These are phyloP conservation scores for Mustelus asterias DNA, from an alignment of 2,113 vertebrate species.

Conservation along the genomic window DNA sequence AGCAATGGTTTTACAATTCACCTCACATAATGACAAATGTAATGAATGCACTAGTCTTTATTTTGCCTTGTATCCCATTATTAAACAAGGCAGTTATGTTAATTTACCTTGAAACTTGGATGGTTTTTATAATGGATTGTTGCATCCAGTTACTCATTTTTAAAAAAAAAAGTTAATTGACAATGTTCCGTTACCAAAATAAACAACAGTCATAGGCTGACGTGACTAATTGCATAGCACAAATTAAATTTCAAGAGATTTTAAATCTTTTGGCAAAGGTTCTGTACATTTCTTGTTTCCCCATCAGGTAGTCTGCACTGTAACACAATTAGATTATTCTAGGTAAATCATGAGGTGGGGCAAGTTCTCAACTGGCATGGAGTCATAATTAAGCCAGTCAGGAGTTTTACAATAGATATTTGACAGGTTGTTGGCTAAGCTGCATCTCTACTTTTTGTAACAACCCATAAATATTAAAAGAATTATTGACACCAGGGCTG, in stretches of 20 bases:
- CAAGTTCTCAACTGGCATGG: not conserved
- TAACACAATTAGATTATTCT: not conserved
- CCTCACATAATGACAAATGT: not conserved
- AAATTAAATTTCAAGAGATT: conserved; percentile 29
- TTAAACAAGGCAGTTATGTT: not conserved
- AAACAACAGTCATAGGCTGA: not conserved
- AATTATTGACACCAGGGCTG: not conserved
- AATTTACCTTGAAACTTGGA: not conserved
- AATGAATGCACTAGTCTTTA: not conserved
- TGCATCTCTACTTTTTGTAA: not conserved
- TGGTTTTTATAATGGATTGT: not conserved
- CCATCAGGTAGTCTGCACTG: not conserved
- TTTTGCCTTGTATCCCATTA: not conserved
- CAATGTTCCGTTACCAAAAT: conserved; percentile 9
- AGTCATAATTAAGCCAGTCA: conserved; percentile 1
- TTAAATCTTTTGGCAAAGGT: conserved; percentile 11
- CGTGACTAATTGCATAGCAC: conserved; percentile 20
- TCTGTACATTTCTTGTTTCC: conserved; percentile 17
- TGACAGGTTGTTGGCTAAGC: not conserved
- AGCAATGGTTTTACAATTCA: not conserved
- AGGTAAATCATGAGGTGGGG: conserved; percentile 1
- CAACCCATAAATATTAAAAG: not conserved
- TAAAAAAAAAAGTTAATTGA: not conserved
- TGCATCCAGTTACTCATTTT: not conserved
- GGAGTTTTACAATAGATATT: not conserved